Evolutionary conservation across 2,797 vertebrate genomes (phyloP), one percentile per base, ranked within the genome.

Genomic region (Leptatherina wallacei): DNA sequence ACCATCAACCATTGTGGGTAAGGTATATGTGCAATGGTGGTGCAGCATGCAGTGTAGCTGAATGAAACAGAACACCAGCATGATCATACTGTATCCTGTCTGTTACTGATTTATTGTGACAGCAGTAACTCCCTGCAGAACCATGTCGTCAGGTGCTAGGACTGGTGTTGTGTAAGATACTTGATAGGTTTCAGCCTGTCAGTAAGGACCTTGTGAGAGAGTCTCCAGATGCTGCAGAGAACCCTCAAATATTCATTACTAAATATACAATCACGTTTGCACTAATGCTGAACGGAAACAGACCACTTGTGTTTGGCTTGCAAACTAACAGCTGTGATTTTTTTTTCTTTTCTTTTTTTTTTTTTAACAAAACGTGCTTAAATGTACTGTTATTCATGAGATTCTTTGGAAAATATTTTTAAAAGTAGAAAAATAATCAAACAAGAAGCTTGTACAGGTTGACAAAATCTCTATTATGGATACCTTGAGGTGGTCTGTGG

Each of bases 31-130:
- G 35, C 22, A 52, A n/a, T 55, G 70, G 74, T 63, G 78, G 73
- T 65, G 62, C 74, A 61, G 64, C 22, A 13, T 44, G 71, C 66
- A 36, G 73, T n/a, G 33, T 33, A 38, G 70, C 77, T 59, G 78
- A 67, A 90, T 0, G 84, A 88, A 95, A 93, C 65, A 3, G 72
- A 84, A 91, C 89, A 87, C 88, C 65, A 52, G 44, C 69, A 35
- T 85, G 91, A 92, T 93, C 90, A 91, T 74, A 86, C 87, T 83
- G 88, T 84, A 91, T 88, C 91, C 89, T 77, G 83, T 84, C 79
- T 75, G 85, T 59, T 42, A 66, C 76, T 88, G 90, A 93, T 93
- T 92, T 92, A 93, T 87, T 90, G 82, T 92, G 91, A 92, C 91
- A 90, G 89, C 88, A 83, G 81, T 83, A 90, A 87, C 88, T 90